Percentiles rank a stretch among this genome's conserved stretches.
These are phyloP conservation scores for Eupsittula cactorum DNA, from an alignment of 2,113 vertebrate genomes.

Conservation along the genomic window DNA sequence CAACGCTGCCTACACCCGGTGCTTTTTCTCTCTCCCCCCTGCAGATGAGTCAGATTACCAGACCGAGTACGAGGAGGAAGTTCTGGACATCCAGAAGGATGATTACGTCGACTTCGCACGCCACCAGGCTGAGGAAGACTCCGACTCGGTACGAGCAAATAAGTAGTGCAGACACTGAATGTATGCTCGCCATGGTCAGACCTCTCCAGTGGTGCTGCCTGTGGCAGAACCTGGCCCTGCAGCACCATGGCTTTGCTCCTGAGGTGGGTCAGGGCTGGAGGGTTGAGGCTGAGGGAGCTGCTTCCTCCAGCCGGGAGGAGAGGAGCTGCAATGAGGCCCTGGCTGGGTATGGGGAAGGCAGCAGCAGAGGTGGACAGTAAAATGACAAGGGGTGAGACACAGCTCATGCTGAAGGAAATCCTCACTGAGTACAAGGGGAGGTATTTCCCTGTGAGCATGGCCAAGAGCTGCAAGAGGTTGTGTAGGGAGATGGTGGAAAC, in stretches of 20 bases:
- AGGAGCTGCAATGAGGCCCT: background rate
- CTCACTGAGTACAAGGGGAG: background rate
- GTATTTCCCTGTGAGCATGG: background rate
- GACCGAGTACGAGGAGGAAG: constrained; percentile 88
- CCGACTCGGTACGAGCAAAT: constrained; percentile 75
- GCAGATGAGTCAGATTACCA: constrained; percentile 91
- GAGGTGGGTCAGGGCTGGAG: background rate
- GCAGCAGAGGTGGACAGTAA: background rate
- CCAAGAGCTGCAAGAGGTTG: background rate
- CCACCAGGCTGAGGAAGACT: constrained; percentile 71
- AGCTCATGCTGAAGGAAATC: background rate
- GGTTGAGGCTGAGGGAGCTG: background rate
- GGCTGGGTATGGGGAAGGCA: background rate
- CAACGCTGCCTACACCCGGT: background rate
- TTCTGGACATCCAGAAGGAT: constrained; percentile 68
- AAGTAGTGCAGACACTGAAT: background rate
- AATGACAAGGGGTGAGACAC: background rate
- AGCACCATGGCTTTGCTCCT: rapidly evolving
- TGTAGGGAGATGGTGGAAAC: background rate
- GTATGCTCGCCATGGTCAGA: background rate
- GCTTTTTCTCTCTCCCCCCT: background rate
- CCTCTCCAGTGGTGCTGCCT: rapidly evolving
- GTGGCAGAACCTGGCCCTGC: background rate
- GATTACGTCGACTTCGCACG: constrained; percentile 68
- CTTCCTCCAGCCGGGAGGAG: background rate